A percentile compares a stretch with the other conserved stretches of the same genome.
These are phyloP conservation scores for Ardeotis arabs DNA, from an alignment of 2,113 vertebrate species.

Conservation along the genomic window DNA sequence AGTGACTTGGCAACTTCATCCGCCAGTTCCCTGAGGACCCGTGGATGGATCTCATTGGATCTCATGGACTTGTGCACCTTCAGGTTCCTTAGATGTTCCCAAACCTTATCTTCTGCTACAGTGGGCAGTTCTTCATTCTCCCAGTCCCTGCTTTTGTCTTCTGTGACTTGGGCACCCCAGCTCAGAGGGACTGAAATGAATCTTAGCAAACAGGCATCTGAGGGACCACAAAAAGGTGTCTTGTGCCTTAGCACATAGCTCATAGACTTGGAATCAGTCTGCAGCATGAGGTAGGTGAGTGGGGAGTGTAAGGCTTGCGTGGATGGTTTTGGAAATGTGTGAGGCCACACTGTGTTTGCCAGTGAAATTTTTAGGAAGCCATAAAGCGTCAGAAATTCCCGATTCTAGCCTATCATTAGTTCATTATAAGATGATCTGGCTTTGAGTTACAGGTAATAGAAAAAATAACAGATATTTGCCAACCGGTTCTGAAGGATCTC, in stretches of 20 bases:
- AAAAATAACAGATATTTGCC: neutral
- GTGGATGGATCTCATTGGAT: too few species aligned
- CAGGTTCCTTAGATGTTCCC: too few species aligned
- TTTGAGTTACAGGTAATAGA: neutral
- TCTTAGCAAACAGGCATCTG: neutral
- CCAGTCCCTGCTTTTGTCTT: too few species aligned
- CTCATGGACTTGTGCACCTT: too few species aligned
- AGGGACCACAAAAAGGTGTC: neutral
- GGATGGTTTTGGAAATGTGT: neutral
- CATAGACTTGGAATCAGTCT: neutral
- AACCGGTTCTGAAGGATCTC: neutral
- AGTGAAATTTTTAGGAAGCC: neutral
- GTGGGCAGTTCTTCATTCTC: too few species aligned
- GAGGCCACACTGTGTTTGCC: neutral
- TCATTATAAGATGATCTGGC: neutral
- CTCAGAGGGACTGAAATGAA: neutral
- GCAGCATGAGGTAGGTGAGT: neutral
- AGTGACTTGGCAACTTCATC: too few species aligned
- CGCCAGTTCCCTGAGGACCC: too few species aligned
- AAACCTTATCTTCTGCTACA: too few species aligned
- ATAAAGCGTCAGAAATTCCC: neutral
- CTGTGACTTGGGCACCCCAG: too few species aligned
- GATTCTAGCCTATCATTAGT: neutral
- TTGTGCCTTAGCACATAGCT: neutral
- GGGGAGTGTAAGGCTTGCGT: neutral